Conservation (phyloP, 2,113 vertebrate species). For the Hyperoodon ampullatus region DNA sequence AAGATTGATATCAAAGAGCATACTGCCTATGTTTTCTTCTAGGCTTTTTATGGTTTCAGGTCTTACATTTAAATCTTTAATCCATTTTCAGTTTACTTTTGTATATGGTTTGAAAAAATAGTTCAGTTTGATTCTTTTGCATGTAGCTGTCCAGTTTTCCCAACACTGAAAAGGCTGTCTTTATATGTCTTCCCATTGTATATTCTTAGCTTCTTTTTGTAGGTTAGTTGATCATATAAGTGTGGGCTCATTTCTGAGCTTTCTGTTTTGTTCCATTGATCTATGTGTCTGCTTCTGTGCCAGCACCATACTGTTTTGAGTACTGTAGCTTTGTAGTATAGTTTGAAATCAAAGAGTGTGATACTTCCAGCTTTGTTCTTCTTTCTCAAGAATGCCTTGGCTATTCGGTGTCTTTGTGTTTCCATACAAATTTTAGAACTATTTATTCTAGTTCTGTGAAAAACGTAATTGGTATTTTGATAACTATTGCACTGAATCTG, state of each 20-base stretch:
- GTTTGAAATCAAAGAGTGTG: background rate
- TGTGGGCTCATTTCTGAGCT: background rate
- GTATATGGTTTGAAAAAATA: too few relatives aligned
- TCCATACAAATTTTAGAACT: too few relatives aligned
- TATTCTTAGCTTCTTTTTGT: background rate
- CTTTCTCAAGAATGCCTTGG: background rate
- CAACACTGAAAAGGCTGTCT: background rate
- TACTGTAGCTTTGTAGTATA: background rate
- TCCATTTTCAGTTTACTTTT: too few relatives aligned
- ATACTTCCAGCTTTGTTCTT: background rate
- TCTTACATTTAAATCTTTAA: too few relatives aligned
- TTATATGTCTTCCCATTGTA: background rate
- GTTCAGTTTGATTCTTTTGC: too few relatives aligned
- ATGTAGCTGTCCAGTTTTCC: too few relatives aligned
- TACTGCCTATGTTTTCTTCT: too few relatives aligned
- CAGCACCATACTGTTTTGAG: background rate
- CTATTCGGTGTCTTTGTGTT: background rate
- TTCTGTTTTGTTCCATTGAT: background rate
- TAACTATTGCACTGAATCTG: background rate
- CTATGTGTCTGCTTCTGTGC: background rate
- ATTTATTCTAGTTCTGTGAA: too few relatives aligned
- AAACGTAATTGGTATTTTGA: too few relatives aligned
- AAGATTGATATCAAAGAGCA: too few relatives aligned
- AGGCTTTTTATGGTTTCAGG: too few relatives aligned
- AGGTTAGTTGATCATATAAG: background rate